A percentile compares a stretch with the other conserved stretches of the same genome.
Evolutionary conservation across 2,888 invertebrate species (phyloP).

Genomic region (Emmelina monodactyla): DNA sequence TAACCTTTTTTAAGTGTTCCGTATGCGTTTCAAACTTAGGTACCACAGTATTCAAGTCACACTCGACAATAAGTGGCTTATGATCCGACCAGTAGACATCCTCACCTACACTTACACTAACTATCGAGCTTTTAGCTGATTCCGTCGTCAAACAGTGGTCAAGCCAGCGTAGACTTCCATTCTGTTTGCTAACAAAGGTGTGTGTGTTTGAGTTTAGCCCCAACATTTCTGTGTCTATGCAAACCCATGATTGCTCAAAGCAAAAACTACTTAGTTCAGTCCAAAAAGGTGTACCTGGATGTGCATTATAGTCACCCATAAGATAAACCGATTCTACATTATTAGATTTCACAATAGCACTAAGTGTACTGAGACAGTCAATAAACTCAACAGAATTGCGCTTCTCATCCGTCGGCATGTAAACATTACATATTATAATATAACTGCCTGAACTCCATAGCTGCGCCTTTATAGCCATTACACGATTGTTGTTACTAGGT

Average conservation of each 20-base stretch:
- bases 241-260: background rate
- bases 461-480: background rate
- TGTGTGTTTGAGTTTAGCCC: too few relatives aligned
- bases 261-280: background rate
- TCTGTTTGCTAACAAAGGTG: too few relatives aligned
- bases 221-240: background rate
- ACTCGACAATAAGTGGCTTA: too few relatives aligned
- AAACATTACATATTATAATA: slow-evolving; percentile 1
- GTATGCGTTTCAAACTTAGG: too few relatives aligned
- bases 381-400: background rate
- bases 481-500: background rate
- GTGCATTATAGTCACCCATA: slow-evolving; percentile 2
- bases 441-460: background rate
- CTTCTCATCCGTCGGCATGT: slow-evolving; percentile 1
- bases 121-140: too few relatives aligned
- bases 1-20: too few relatives aligned
- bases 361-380: background rate
- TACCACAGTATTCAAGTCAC: too few relatives aligned
- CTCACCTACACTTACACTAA: too few relatives aligned
- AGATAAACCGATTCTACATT: background rate
- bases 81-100: too few relatives aligned
- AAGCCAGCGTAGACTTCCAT: too few relatives aligned
- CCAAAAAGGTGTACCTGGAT: background rate
- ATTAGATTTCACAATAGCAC: background rate
- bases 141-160: too few relatives aligned